These are phyloP conservation scores for Procambarus virginalis DNA, from an alignment of 1,140 invertebrate species.

Conservation along the genomic window DNA sequence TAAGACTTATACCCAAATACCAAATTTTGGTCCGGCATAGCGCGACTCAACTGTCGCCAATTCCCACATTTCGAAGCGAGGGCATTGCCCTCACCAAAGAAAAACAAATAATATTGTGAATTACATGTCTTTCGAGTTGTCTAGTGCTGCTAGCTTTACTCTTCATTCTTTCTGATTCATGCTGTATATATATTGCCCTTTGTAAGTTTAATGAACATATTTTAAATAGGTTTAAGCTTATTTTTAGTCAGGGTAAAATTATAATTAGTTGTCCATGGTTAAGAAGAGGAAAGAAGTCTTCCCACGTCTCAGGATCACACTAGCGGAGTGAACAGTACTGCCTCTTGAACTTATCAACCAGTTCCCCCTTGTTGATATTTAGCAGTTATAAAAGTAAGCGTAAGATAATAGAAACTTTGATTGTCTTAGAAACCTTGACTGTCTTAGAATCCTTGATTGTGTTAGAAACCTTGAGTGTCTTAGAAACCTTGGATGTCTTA, in stretches of 20 bases:
- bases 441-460: not conserved
- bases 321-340: not conserved
- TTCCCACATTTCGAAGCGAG: not conserved
- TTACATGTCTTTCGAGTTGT: not conserved
- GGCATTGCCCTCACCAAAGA: constrained; percentile 11
- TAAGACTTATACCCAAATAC: not conserved
- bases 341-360: not conserved
- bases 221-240: not conserved
- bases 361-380: not conserved
- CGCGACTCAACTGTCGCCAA: not conserved
- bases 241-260: not conserved
- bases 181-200: not conserved
- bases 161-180: not conserved
- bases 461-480: not conserved
- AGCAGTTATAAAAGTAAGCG: not conserved
- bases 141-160: constrained; percentile 1
- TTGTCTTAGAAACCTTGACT: not conserved
- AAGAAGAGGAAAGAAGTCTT: not conserved
- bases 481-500: not conserved
- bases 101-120: constrained; percentile 14
- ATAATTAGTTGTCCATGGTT: not conserved
- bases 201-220: not conserved
- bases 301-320: not conserved
- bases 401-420: too few species aligned
- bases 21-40: not conserved